Evolutionary conservation across 2,797 vertebrate genomes (phyloP).

Genomic region (Mormyrus hasselquistii): DNA sequence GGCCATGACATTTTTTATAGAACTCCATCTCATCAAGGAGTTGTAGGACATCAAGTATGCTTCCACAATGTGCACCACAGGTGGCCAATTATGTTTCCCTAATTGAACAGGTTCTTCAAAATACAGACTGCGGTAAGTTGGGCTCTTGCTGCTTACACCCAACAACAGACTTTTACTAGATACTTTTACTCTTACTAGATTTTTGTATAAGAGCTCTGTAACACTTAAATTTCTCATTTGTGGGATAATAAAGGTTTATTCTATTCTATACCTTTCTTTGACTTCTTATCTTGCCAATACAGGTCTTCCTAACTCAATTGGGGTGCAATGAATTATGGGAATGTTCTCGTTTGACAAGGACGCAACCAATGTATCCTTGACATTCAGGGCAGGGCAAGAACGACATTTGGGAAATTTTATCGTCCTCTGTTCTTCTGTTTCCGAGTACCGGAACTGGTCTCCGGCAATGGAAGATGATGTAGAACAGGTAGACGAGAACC

Average conservation of each 20-base stretch:
- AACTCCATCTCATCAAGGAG: neutral
- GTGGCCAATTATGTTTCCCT: neutral
- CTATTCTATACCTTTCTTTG: too few relatives aligned
- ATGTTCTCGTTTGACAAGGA: neutral
- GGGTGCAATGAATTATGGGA: neutral
- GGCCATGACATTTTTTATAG: neutral
- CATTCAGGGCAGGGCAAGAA: neutral
- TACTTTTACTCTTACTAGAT: neutral
- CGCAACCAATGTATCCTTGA: neutral
- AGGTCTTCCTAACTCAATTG: neutral
- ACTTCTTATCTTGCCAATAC: neutral
- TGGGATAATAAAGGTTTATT: too few relatives aligned
- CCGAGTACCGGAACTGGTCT: neutral
- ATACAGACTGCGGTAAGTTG: neutral
- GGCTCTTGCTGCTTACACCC: neutral
- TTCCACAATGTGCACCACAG: neutral
- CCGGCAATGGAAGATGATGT: neutral
- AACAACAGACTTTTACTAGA: neutral
- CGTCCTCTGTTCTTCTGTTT: neutral
- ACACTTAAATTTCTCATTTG: too few relatives aligned
- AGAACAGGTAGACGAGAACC: neutral
- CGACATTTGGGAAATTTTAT: neutral
- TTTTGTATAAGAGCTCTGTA: too few relatives aligned
- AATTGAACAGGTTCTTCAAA: neutral
- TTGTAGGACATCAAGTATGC: neutral